Evolutionary conservation across 1,140 invertebrate species (phyloP).

Genomic region (Agrilus planipennis): DNA sequence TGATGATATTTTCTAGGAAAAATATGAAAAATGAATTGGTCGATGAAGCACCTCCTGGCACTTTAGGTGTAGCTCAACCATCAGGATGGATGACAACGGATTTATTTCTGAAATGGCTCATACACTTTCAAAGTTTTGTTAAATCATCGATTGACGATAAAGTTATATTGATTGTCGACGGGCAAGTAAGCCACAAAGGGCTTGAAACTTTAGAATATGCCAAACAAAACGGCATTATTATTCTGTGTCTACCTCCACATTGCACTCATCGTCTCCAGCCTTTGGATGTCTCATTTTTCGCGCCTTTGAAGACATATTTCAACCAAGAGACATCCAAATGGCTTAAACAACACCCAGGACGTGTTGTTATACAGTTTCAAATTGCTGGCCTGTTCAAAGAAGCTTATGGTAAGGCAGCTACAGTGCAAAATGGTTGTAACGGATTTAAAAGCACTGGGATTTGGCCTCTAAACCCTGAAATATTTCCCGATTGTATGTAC

Average conservation of each 20-base stretch:
- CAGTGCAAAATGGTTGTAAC: slow-evolving; percentile 27
- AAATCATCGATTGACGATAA: slow-evolving; percentile 21
- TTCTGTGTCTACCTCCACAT: slow-evolving; percentile 9
- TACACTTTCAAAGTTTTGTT: slow-evolving; percentile 11
- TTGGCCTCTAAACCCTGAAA: slow-evolving; percentile 28
- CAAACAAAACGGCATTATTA: slow-evolving; percentile 9
- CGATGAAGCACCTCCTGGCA: slow-evolving; percentile 32
- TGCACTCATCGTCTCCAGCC: slow-evolving; percentile 6
- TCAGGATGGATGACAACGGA: slow-evolving; percentile 27
- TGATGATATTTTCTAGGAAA: slow-evolving; percentile 12
- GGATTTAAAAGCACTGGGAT: slow-evolving; percentile 31
- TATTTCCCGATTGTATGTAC: slow-evolving; percentile 17
- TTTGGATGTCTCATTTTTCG: slow-evolving; percentile 1
- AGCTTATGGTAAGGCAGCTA: slow-evolving; percentile 29
- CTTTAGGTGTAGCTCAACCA: slow-evolving; percentile 25
- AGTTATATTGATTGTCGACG: slow-evolving; percentile 11
- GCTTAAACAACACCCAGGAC: slow-evolving; percentile 19
- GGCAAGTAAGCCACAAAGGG: slow-evolving; percentile 7
- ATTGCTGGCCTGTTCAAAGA: slow-evolving; percentile 18
- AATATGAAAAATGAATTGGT: slow-evolving; percentile 20
- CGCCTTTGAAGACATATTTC: slow-evolving; percentile 26
- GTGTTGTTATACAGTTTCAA: slow-evolving; percentile 20
- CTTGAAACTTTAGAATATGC: slow-evolving; percentile 10
- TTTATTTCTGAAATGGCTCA: slow-evolving; percentile 21
- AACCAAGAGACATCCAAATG: slow-evolving; percentile 19